Evolutionary conservation across 2,888 invertebrate genomes (phyloP), one percentile per base, ranked within the genome.

Genomic region (Iselma pallidipennis): DNA sequence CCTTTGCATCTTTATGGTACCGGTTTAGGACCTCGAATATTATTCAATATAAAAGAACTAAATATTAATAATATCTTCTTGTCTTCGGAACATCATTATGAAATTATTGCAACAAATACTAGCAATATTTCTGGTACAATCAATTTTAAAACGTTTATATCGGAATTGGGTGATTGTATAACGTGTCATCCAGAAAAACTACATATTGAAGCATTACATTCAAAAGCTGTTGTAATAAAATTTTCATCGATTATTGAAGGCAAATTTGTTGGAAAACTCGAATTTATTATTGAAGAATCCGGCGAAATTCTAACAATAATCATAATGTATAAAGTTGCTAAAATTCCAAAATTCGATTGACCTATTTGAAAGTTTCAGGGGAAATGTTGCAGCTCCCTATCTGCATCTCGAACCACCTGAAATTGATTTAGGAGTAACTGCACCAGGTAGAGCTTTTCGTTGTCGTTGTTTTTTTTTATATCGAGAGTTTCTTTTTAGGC

Each of bases 51-150:
- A 14, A 83, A 85, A 66, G 84, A 83, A 2, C 77, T 89, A 12
- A 83, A 88, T 61, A 84, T 86, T 74, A 83, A 84, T 63, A 79
- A 83, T 57, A 83, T 88, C 48, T 89, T 86, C 66, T 82, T 88
- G 25, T 85, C 85, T 65, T 85, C 86, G 16, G 76, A 78, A 19
- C 87, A 89, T 72, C 81, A 85, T 68, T 89, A 87, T 69, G 87
- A 89, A 82, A 81, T 89, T 21, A 82, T 85, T 14, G 84, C 83
- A 21, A 81, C 80, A n/a, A 87, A 86, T 74, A 84, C 81, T 80
- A 86, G 86, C 86, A 77, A 54, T 66, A 88, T 89, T 66, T 84
- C 86, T 60, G 89, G 87, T 1, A 83, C 83, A 0, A 78, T 89
- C 45, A 71, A 79, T 6, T 85, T 85, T 70, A 81, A 81, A 67